These are phyloP conservation scores for Myotis vivesi DNA, from an alignment of 2,797 vertebrate genomes.

Conservation along the genomic window DNA sequence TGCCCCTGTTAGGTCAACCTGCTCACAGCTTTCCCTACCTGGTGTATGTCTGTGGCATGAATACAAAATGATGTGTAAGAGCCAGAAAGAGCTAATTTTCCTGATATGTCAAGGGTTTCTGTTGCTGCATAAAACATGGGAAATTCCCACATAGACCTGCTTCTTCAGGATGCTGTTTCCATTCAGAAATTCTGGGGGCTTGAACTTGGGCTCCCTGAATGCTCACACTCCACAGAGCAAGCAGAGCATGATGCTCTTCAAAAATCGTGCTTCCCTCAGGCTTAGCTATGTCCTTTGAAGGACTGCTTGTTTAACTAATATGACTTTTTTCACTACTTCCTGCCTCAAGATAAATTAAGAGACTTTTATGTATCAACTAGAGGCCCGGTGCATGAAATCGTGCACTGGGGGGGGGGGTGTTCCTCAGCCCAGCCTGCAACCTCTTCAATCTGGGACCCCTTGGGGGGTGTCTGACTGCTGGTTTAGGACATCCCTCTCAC, in stretches of 20 bases:
- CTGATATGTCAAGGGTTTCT: neutral
- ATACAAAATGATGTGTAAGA: constrained; percentile 23
- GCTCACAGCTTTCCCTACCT: neutral
- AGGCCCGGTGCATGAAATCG: no score
- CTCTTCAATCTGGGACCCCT: no score
- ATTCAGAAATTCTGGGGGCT: constrained; percentile 74
- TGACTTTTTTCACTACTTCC: neutral
- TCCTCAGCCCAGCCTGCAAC: no score
- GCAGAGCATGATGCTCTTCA: constrained; percentile 64
- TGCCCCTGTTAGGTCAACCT: constrained; percentile 28
- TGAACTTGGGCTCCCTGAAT: constrained; percentile 62
- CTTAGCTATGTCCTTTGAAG: constrained; percentile 75
- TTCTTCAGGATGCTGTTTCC: constrained; percentile 77
- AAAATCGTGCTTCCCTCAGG: neutral
- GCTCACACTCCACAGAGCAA: constrained; percentile 62
- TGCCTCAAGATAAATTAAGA: neutral
- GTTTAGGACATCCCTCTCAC: no score
- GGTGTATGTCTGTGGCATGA: constrained; percentile 57
- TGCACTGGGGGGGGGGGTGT: no score
- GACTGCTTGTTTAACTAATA: constrained; percentile 62
- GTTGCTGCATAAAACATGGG: constrained; percentile 40
- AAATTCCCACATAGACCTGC: constrained; percentile 71
- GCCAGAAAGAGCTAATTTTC: constrained; percentile 57
- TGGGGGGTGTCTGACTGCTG: no score
- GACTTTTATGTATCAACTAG: no score